Conservation (phyloP, 2,113 vertebrate species). For the Ranitomeya variabilis region DNA sequence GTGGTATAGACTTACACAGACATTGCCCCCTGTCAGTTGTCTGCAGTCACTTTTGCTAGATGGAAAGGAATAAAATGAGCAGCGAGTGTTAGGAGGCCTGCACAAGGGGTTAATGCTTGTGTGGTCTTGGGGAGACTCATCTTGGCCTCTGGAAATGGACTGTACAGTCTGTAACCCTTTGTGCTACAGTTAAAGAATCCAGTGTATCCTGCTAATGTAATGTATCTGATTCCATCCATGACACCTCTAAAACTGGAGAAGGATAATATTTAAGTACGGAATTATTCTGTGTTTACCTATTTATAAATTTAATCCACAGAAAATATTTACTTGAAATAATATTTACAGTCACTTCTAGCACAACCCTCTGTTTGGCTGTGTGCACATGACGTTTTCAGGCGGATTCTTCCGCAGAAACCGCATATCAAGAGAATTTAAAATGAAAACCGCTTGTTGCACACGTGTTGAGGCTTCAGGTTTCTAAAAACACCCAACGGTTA, state of each 20-base stretch:
- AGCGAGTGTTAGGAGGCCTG: neutral
- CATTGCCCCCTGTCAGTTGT: neutral
- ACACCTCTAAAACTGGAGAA: neutral
- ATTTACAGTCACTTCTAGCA: too few species aligned
- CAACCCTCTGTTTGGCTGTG: too few species aligned
- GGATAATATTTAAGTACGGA: too few species aligned
- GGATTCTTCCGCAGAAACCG: too few species aligned
- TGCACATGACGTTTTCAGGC: too few species aligned
- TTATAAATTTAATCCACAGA: too few species aligned
- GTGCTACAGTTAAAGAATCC: neutral
- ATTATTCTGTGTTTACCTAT: too few species aligned
- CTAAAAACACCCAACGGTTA: too few species aligned
- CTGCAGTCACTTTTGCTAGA: neutral
- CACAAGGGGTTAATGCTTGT: neutral
- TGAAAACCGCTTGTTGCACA: too few species aligned
- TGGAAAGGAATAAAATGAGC: neutral
- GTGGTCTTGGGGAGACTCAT: neutral
- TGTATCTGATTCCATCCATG: neutral
- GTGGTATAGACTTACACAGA: neutral
- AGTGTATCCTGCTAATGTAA: neutral
- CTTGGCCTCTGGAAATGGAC: neutral
- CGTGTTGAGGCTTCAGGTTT: too few species aligned
- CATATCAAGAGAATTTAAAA: too few species aligned
- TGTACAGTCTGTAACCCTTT: constrained; percentile 1
- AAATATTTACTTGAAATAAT: too few species aligned